Evolutionary conservation across 2,113 vertebrate genomes (phyloP).

Genomic region (Struthidea cinerea): DNA sequence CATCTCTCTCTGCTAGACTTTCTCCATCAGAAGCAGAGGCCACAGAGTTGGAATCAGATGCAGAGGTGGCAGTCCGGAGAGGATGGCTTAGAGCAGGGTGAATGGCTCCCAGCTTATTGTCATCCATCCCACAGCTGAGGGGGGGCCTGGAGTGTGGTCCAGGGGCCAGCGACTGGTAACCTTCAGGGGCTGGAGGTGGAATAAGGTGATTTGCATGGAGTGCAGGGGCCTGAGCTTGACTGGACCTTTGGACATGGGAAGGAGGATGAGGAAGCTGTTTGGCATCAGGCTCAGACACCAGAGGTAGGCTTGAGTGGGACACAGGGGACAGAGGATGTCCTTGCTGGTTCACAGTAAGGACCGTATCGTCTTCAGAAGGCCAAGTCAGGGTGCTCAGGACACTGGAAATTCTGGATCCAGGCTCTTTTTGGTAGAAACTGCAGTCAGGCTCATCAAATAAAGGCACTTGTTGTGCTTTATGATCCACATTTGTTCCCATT

Average conservation of each 20-base stretch:
- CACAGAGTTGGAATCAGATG: background rate
- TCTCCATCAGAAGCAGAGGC: background rate
- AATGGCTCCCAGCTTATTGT: background rate
- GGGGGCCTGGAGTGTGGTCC: background rate
- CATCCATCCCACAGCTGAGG: background rate
- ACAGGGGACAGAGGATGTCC: background rate
- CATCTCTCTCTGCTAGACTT: conserved; percentile 27
- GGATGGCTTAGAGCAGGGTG: background rate
- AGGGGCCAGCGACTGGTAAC: background rate
- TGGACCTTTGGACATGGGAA: background rate
- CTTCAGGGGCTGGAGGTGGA: background rate
- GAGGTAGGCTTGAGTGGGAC: background rate
- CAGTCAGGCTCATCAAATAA: background rate
- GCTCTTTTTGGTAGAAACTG: background rate
- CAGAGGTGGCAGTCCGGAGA: background rate
- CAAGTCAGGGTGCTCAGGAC: background rate
- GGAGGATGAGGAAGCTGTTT: conserved; percentile 10
- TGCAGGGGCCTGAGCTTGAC: background rate
- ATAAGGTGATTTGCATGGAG: background rate
- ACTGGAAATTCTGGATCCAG: conserved; percentile 13
- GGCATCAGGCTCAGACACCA: conserved; percentile 43
- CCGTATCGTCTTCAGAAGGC: background rate
- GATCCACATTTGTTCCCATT: background rate
- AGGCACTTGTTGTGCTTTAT: background rate
- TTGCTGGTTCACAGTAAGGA: background rate